These are phyloP conservation scores for Ctena decussata DNA, from an alignment of 2,888 invertebrate species.

Conservation along the genomic window DNA sequence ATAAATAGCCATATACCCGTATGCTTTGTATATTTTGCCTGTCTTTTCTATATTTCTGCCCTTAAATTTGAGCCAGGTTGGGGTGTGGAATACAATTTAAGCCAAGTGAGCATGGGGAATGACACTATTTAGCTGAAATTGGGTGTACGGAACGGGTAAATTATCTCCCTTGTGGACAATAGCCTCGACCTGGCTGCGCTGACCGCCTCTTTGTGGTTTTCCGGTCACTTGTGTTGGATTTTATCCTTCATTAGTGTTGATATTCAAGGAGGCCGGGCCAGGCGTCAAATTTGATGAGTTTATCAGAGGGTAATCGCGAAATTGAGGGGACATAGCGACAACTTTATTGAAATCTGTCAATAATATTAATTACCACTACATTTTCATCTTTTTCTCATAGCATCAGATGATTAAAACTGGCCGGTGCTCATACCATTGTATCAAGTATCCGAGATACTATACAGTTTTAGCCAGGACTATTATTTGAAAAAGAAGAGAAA, in stretches of 20 bases:
- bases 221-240: slow-evolving; percentile 65
- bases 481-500: too few species aligned
- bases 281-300: slow-evolving; percentile 67
- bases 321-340: slow-evolving; percentile 55
- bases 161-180: slow-evolving; percentile 64
- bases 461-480: not conserved
- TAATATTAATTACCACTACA: slow-evolving; percentile 27
- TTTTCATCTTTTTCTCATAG: slow-evolving; percentile 17
- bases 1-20: not conserved
- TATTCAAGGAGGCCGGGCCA: slow-evolving; percentile 55
- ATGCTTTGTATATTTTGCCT: slow-evolving; percentile 11
- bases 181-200: slow-evolving; percentile 43
- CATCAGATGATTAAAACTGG: not conserved
- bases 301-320: slow-evolving; percentile 64
- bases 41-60: not conserved
- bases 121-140: slow-evolving; percentile 60
- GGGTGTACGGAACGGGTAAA: slow-evolving; percentile 44
- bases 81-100: slow-evolving; percentile 7
- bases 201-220: slow-evolving; percentile 59
- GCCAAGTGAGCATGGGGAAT: slow-evolving; percentile 40
- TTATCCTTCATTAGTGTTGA: slow-evolving; percentile 58
- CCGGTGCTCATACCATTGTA: not conserved
- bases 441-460: not conserved
- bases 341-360: slow-evolving; percentile 68
- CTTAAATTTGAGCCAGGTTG: not conserved